Percentiles rank a stretch among this genome's conserved stretches.
Evolutionary conservation across 2,888 invertebrate species (phyloP).

Genomic region (Malachius bipustulatus): DNA sequence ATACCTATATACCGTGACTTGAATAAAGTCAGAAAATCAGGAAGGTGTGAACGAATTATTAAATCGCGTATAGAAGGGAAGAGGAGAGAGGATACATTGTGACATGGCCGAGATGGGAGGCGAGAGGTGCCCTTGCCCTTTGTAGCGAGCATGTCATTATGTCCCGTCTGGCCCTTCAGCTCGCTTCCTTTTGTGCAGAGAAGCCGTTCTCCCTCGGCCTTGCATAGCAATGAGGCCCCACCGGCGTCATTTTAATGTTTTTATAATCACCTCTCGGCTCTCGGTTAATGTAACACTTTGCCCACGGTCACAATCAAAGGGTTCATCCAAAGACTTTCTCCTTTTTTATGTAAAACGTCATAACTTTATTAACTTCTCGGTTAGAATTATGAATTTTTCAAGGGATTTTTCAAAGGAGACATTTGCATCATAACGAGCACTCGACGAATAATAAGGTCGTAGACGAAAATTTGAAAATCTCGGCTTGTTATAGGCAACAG

Average conservation of each 20-base stretch:
- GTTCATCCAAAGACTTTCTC: conserved; percentile 33
- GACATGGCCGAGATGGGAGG: too few species aligned
- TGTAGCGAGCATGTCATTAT: conserved; percentile 1
- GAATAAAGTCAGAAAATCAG: too few species aligned
- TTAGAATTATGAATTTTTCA: conserved; percentile 23
- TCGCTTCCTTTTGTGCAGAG: neutral
- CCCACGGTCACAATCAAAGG: conserved; percentile 32
- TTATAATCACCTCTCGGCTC: conserved; percentile 34
- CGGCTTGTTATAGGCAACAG: too few species aligned
- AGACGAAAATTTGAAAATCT: too few species aligned
- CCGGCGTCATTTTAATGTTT: conserved; percentile 37
- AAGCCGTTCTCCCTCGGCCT: neutral
- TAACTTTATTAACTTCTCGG: conserved; percentile 29
- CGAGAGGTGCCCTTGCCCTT: too few species aligned
- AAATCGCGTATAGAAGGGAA: too few species aligned
- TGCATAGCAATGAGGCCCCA: conserved; percentile 1
- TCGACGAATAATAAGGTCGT: too few species aligned
- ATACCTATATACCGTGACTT: too few species aligned
- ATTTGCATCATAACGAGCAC: conserved; percentile 19
- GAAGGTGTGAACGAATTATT: too few species aligned
- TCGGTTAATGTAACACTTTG: conserved; percentile 28
- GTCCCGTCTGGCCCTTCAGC: neutral
- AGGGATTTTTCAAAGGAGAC: conserved; percentile 17
- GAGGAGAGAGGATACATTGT: too few species aligned
- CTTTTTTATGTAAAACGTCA: conserved; percentile 36